A percentile compares a stretch with the other conserved stretches of the same genome.
These are phyloP conservation scores for Brachionus calyciflorus DNA, from an alignment of 1,140 invertebrate species.

Conservation along the genomic window DNA sequence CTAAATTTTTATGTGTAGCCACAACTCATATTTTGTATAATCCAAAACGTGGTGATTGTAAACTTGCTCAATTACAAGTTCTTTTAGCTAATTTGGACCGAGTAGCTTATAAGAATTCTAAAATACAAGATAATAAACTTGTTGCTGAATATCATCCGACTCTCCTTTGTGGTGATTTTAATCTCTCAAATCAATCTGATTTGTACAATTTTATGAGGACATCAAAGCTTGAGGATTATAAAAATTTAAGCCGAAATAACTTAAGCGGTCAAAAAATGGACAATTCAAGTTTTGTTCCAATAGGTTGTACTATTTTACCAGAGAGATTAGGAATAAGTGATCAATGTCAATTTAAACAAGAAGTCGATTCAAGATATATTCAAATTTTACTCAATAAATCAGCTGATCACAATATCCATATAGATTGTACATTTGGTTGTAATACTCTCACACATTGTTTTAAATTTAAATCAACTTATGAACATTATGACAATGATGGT, in stretches of 20 bases:
- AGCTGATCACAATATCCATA: neutral
- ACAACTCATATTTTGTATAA: conserved; percentile 94
- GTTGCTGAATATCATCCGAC: conserved; percentile 69
- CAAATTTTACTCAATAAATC: neutral
- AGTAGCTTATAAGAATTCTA: conserved; percentile 48
- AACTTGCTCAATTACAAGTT: conserved; percentile 75
- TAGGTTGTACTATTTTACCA: neutral
- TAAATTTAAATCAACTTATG: conserved; percentile 33
- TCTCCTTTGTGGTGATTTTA: conserved; percentile 84
- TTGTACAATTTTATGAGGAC: conserved; percentile 69
- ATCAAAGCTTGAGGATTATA: conserved; percentile 6
- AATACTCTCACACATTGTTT: neutral
- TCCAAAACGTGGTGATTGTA: conserved; percentile 78
- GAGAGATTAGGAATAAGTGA: conserved; percentile 11
- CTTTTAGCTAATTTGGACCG: conserved; percentile 76
- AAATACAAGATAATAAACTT: conserved; percentile 50
- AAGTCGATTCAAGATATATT: neutral
- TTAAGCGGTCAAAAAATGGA: neutral
- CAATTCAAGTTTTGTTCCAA: neutral
- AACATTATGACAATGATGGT: neutral
- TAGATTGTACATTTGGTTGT: neutral
- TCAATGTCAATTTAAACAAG: conserved; percentile 35
- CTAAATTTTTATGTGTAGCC: conserved; percentile 65
- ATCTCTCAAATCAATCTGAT: conserved; percentile 70
- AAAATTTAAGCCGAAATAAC: neutral